Conservation (phyloP, 1,140 invertebrate species). For the Tenebrio molitor region DNA sequence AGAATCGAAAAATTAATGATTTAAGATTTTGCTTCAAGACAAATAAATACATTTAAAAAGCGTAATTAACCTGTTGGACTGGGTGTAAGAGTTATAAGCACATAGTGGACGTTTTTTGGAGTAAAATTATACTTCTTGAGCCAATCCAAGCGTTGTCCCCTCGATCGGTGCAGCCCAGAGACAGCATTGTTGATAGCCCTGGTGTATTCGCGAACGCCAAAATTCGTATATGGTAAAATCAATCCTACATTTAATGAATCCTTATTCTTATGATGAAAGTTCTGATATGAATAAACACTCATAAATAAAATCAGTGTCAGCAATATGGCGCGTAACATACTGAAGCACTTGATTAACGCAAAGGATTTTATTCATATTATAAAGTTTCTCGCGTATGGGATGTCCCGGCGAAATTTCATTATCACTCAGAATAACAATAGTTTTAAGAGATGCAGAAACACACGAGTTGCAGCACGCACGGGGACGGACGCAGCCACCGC, state of each 20-base stretch:
- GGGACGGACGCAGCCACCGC: constrained; percentile 55
- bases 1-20: too few species aligned
- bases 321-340: constrained; percentile 47
- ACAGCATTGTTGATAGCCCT: constrained; percentile 77
- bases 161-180: constrained; percentile 71
- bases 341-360: constrained; percentile 5
- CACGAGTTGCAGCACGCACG: constrained; percentile 48
- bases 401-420: constrained; percentile 27
- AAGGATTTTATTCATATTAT: constrained; percentile 7
- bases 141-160: constrained; percentile 72
- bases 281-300: constrained; percentile 36
- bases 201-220: constrained; percentile 77
- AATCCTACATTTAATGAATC: constrained; percentile 70
- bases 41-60: constrained; percentile 23
- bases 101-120: constrained; percentile 72
- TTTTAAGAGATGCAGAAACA: constrained; percentile 35
- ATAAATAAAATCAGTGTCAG: constrained; percentile 47
- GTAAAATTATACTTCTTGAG: constrained; percentile 75
- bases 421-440: constrained; percentile 34
- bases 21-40: too few species aligned
- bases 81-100: constrained; percentile 80
- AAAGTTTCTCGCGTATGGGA: constrained; percentile 30
- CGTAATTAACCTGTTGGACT: constrained; percentile 78
- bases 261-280: constrained; percentile 46
- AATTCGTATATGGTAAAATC: constrained; percentile 76